Evolutionary conservation across 2,113 vertebrate genomes (phyloP).

Genomic region (Rana temporaria): DNA sequence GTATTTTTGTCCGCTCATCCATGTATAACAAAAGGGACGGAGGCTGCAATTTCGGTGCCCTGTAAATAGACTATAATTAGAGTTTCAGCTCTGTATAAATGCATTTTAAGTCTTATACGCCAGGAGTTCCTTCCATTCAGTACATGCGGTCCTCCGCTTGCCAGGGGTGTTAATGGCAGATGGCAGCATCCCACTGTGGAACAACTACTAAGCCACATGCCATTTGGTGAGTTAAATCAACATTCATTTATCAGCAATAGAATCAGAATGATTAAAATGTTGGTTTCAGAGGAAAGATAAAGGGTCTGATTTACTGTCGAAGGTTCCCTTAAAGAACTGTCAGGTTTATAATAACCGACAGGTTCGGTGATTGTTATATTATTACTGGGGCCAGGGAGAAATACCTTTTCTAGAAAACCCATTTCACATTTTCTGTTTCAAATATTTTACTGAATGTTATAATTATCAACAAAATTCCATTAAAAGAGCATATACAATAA

Average conservation of each 20-base stretch:
- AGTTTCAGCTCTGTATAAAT: conserved; percentile 50
- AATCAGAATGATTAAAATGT: conserved; percentile 45
- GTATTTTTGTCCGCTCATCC: conserved; percentile 32
- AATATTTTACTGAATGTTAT: too few species aligned
- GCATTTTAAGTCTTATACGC: conserved; percentile 39
- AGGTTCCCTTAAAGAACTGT: too few species aligned
- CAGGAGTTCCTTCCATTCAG: conserved; percentile 57
- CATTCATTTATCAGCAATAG: conserved; percentile 52
- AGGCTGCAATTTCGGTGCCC: conserved; percentile 40
- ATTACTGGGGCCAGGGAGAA: too few species aligned
- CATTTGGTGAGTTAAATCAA: conserved; percentile 56
- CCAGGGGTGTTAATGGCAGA: conserved; percentile 59
- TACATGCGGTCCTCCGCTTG: conserved; percentile 55
- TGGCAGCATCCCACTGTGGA: conserved; percentile 58
- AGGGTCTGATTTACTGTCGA: neutral
- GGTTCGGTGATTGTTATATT: too few species aligned
- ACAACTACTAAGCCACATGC: conserved; percentile 56
- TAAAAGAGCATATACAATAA: too few species aligned
- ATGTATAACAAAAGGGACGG: conserved; percentile 45
- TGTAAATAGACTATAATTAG: conserved; percentile 57
- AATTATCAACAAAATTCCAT: too few species aligned
- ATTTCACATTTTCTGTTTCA: too few species aligned
- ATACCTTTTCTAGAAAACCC: too few species aligned
- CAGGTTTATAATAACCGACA: too few species aligned
- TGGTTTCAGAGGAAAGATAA: conserved; percentile 25